Conservation (phyloP, 2,888 invertebrate genomes). For the Elmis aenea region DNA sequence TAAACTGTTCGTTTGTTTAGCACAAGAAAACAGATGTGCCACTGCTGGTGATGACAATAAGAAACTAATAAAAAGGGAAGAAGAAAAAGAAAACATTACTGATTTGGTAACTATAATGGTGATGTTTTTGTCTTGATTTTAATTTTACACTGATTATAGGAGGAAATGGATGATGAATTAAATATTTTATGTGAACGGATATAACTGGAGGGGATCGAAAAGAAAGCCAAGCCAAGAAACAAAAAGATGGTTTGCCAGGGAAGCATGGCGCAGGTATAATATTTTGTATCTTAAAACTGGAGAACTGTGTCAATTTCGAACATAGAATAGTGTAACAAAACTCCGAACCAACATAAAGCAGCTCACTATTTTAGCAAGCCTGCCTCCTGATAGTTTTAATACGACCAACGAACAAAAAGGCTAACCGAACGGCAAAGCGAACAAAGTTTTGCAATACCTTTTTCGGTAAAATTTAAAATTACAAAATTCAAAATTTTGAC, state of each 20-base stretch:
- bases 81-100: conserved; percentile 54
- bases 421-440: no score
- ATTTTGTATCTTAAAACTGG: background rate
- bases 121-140: conserved; percentile 5
- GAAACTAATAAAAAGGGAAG: conserved; percentile 61
- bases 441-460: no score
- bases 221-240: conserved; percentile 49
- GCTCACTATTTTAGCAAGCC: no score
- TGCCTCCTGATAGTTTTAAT: no score
- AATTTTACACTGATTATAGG: conserved; percentile 35
- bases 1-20: conserved; percentile 28
- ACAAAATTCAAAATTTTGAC: no score
- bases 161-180: conserved; percentile 62
- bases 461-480: no score
- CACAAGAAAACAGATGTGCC: conserved; percentile 50
- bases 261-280: conserved; percentile 54
- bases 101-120: conserved; percentile 30
- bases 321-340: no score
- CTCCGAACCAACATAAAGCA: no score
- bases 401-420: no score
- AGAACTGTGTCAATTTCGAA: no score
- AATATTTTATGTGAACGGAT: conserved; percentile 55
- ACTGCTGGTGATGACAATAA: conserved; percentile 69
- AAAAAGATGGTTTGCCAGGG: conserved; percentile 64
- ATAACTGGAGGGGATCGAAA: conserved; percentile 51